These are phyloP conservation scores for Temnothorax rugatulus DNA, from an alignment of 2,888 invertebrate species.

Conservation along the genomic window DNA sequence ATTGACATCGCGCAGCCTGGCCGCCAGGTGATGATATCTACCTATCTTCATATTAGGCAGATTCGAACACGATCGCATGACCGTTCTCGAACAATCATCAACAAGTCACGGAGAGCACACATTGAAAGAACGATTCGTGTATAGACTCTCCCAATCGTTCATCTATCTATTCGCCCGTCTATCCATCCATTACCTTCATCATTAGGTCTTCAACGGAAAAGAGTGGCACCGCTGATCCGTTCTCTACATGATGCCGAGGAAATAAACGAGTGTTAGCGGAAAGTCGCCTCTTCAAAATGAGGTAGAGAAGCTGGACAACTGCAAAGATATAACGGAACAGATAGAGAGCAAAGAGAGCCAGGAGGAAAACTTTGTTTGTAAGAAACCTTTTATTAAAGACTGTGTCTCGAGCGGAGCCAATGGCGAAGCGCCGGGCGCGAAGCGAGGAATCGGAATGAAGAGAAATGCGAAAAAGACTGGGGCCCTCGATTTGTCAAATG, in stretches of 20 bases:
- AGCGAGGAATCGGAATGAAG: constrained; percentile 59
- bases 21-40: constrained; percentile 19
- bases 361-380: constrained; percentile 14
- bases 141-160: neutral
- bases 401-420: constrained; percentile 65
- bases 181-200: constrained; percentile 55
- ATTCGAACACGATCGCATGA: constrained; percentile 7
- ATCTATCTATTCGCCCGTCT: constrained; percentile 19
- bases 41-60: neutral
- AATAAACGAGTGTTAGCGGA: constrained; percentile 52
- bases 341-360: neutral
- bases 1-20: constrained; percentile 30
- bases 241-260: constrained; percentile 47
- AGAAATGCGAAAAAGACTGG: constrained; percentile 66
- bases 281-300: neutral
- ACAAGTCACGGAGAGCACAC: constrained; percentile 21
- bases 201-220: constrained; percentile 52
- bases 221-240: constrained; percentile 23
- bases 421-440: constrained; percentile 56
- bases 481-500: constrained; percentile 75
- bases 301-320: neutral
- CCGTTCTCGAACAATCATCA: constrained; percentile 9
- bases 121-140: neutral
- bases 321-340: neutral
- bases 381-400: constrained; percentile 73